Evolutionary conservation across 2,113 vertebrate genomes (phyloP).

Genomic region (Albula glossodonta): DNA sequence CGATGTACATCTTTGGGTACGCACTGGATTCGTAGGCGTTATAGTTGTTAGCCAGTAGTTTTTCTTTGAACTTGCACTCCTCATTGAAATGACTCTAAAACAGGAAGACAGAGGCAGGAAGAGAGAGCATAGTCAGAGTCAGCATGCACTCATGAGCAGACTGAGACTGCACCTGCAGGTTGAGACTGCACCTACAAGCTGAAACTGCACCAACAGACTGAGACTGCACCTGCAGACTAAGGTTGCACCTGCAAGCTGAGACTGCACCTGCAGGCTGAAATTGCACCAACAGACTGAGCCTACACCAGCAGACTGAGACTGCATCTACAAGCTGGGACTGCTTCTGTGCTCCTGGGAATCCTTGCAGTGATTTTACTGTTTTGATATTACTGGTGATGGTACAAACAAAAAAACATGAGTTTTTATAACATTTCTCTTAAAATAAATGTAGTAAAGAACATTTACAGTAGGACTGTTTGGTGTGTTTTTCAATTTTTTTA

Average conservation of each 20-base stretch:
- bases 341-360: too few relatives aligned
- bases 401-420: too few relatives aligned
- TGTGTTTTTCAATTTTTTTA: too few relatives aligned
- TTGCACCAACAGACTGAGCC: neutral
- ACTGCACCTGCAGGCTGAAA: neutral
- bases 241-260: too few relatives aligned
- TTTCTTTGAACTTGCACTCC: slow-evolving; percentile 94
- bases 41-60: slow-evolving; percentile 96
- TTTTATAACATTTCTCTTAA: too few relatives aligned
- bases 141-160: neutral
- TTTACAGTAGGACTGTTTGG: too few relatives aligned
- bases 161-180: too few relatives aligned
- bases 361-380: neutral
- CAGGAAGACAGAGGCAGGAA: slow-evolving; percentile 38
- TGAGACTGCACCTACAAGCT: too few relatives aligned
- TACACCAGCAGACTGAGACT: neutral
- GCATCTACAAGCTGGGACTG: too few relatives aligned
- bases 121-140: neutral
- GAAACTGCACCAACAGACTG: too few relatives aligned
- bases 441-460: too few relatives aligned
- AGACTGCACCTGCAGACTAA: too few relatives aligned
- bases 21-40: slow-evolving; percentile 89
- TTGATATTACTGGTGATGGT: neutral
- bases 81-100: slow-evolving; percentile 82
- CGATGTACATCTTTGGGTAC: slow-evolving; percentile 87